Base-by-base conservation (phyloP, 2,888 invertebrate genomes). In the Metalampra italica region DNA sequence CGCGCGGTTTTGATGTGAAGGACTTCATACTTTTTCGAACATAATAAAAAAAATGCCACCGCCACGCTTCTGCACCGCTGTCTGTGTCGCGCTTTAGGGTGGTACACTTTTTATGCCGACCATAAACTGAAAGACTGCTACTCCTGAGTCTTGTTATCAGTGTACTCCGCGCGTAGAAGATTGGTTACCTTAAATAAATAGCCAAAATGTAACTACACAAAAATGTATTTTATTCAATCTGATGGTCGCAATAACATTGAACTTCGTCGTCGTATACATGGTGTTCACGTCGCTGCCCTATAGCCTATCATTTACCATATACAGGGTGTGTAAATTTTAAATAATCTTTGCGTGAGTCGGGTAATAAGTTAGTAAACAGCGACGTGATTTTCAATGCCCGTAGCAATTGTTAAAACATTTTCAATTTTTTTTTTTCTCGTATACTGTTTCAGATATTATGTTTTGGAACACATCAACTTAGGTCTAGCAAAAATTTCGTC, bases 361-460 rank as follows among this genome's bases (percentile, higher is more conserved):
- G 22, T 22, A 22, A 22, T 2, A 22, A 22, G 2, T 22, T 22
- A 22, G 22, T 22, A 22, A 36, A 53, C 66, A 69, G 75, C 82
- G 78, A 69, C 81, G 74, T 72, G 71, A 57, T 65, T 71, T 59
- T 65, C 71, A 71, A 75, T 77, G 71, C 73, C 71, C 73, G 75
- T 75, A 78, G 78, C 68, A 65, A 66, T 56, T 62, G 8, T 32
- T 67, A 66, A 68, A 75, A 75, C 68, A 79, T 69, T 62, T 56
- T 70, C 73, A 75, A 76, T 81, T 80, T 22, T 75, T 71, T 67
- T 43, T 68, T 55, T 76, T 80, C 68, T 88, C 89, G 89, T 89
- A 89, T 89, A 89, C 89, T 81, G 86, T 82, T 76, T 86, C 85
- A 90, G 89, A 90, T 90, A 90, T 89, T 77, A 79, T 80, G 85